phyloP scores from a whole-genome alignment of 1,140 invertebrate genomes.

The Scaptomyza graminum region DNA sequence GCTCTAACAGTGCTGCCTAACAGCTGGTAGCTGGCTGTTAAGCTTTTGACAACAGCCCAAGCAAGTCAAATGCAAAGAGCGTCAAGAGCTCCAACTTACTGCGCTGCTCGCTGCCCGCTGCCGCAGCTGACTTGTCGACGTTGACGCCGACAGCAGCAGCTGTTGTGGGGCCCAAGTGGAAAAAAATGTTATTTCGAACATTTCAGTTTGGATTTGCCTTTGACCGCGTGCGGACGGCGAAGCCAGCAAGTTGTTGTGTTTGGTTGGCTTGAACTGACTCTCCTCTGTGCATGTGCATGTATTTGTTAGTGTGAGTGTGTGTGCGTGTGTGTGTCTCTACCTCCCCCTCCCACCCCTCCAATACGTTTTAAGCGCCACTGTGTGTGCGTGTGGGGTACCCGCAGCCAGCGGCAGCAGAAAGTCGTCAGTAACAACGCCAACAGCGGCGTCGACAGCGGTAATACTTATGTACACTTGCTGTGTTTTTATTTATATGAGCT shows the following conservation, averaged over 20 bases:
- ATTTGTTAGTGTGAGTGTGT: slow-evolving; percentile 1
- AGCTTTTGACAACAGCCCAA: slow-evolving; percentile 27
- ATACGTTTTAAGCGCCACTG: slow-evolving; percentile 8
- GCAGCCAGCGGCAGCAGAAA: not conserved
- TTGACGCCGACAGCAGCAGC: slow-evolving; percentile 28
- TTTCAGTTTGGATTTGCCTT: slow-evolving; percentile 54
- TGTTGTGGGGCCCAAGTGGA: slow-evolving; percentile 38
- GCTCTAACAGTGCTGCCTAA: slow-evolving; percentile 30
- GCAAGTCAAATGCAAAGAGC: slow-evolving; percentile 44
- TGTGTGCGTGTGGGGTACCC: slow-evolving; percentile 18
- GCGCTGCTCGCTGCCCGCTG: slow-evolving; percentile 22
- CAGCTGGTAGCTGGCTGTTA: slow-evolving; percentile 23
- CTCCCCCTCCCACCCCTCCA: not conserved
- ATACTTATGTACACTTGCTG: slow-evolving; percentile 51
- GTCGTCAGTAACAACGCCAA: not conserved
- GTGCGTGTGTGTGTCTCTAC: slow-evolving; percentile 15
- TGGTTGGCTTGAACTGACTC: slow-evolving; percentile 39
- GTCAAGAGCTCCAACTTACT: slow-evolving; percentile 22
- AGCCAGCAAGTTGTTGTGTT: slow-evolving; percentile 47
- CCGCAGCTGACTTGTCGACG: slow-evolving; percentile 36
- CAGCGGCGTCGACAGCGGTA: slow-evolving; percentile 14
- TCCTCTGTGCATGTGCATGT: slow-evolving; percentile 21
- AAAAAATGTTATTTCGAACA: slow-evolving; percentile 22
- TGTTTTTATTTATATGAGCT: slow-evolving; percentile 49
- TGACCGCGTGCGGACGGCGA: slow-evolving; percentile 57